phyloP scores from a whole-genome alignment of 2,113 vertebrate species.

The Corythornis vintsioides region DNA sequence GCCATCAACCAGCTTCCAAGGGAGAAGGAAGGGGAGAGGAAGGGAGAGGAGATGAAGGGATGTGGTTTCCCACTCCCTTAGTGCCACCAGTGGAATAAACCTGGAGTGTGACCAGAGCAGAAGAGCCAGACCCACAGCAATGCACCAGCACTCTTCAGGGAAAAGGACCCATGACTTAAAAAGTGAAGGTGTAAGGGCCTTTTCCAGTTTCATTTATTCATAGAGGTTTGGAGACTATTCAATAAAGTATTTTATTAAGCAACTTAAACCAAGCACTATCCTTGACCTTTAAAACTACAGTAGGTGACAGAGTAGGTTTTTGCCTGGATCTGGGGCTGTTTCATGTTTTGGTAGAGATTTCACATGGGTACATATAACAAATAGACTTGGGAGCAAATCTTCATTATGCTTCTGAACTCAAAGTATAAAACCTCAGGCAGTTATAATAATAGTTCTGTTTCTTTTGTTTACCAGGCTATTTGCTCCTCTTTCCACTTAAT shows the following conservation, averaged over 20 bases:
- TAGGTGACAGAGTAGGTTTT: not conserved
- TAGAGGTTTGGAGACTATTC: not conserved
- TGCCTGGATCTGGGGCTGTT: not conserved
- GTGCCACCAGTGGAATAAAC: not conserved
- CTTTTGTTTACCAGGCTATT: conserved; percentile 57
- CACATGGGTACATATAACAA: not conserved
- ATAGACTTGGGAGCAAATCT: not conserved
- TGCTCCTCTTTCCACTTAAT: conserved; percentile 57
- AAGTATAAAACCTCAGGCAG: conserved; percentile 39
- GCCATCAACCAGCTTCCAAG: not conserved
- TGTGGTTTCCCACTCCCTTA: not conserved
- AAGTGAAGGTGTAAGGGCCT: not conserved
- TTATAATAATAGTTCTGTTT: conserved; percentile 38
- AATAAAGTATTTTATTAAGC: conserved; percentile 29
- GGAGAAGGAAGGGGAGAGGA: not conserved
- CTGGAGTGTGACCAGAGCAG: not conserved
- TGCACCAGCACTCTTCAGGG: not conserved
- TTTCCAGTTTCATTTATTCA: not conserved
- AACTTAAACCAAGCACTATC: not conserved
- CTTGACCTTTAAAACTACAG: conserved; percentile 1
- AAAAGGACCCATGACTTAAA: not conserved
- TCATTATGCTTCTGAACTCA: not conserved
- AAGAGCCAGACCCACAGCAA: not conserved
- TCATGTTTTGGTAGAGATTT: not conserved
- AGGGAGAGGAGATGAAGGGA: not conserved